These are phyloP conservation scores for Acronicta leporina DNA, from an alignment of 2,888 invertebrate genomes.

Conservation along the genomic window DNA sequence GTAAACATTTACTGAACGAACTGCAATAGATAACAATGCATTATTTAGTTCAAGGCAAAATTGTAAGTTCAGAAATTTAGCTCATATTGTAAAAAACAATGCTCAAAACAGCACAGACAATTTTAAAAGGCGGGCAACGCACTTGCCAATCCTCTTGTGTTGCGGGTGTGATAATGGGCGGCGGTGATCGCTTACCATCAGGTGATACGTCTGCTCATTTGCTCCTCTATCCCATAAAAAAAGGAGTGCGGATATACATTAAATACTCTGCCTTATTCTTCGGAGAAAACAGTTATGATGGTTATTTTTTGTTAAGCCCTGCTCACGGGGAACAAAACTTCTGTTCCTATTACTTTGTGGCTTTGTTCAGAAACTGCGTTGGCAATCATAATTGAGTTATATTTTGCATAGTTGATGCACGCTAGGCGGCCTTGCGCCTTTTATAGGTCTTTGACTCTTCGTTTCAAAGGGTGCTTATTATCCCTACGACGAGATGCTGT, in stretches of 20 bases:
- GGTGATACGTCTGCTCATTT: no score
- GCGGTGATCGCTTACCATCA: no score
- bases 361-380: slow-evolving; percentile 30
- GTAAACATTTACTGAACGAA: slow-evolving; percentile 30
- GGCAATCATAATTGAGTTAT: slow-evolving; percentile 46
- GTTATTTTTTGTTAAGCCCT: no score
- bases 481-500: slow-evolving; percentile 7
- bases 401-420: slow-evolving; percentile 48
- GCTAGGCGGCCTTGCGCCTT: slow-evolving; percentile 46
- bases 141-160: no score
- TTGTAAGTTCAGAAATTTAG: slow-evolving; percentile 12
- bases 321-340: no score
- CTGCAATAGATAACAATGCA: slow-evolving; percentile 33
- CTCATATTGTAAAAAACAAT: not conserved
- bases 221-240: no score
- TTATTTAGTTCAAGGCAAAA: not conserved
- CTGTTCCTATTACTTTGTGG: slow-evolving; percentile 6
- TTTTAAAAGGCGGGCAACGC: no score
- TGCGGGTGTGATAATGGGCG: no score
- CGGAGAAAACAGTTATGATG: no score
- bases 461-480: slow-evolving; percentile 24
- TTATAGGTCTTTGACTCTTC: slow-evolving; percentile 49
- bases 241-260: no score
- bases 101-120: no score
- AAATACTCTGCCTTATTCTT: no score